Evolutionary conservation across 2,797 vertebrate genomes (phyloP), one percentile per base, ranked within the genome.

Genomic region (Gastrophryne carolinensis): DNA sequence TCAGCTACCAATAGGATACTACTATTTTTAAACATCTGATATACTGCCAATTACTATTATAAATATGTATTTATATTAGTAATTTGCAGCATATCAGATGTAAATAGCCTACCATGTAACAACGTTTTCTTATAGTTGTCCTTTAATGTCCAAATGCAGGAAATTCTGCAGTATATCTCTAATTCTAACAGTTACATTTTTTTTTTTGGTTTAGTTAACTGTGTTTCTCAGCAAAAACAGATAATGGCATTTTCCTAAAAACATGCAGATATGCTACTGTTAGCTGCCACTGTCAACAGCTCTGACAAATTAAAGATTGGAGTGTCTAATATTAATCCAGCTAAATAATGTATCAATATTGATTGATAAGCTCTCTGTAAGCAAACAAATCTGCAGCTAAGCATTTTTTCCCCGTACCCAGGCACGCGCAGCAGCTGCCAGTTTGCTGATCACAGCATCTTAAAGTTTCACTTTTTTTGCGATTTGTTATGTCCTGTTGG

Each of bases 291-390:
- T 26, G 13, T 6, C 6, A 52, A 24, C 54, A 41, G 52, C 34
- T 69, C 39, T 56, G 37, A 37, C 39, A 41, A 27, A 41, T 56
- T 30, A 41, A 54, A 53, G 24, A 19, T 30, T 49, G 13, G 29
- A 69, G n/a, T 44, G 23, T 21, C 5, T 44, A 69, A 57, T 69
- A 56, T 29, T 69, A 69, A 41, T 69, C 50, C 35, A 29, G 8
- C 66, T 69, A 56, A 53, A 69, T 69, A 69, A 69, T 57, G 52
- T 56, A 41, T 41, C 23, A 56, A n/a, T 69, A 69, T 69, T 21
- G 52, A 69, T 69, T 54, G 3, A n/a, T 19, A 37, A 26, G 17
- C 24, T 68, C 23, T 50, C 9, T 54, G 27, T 56, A 69, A 44
- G 66, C 34, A 68, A 68, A 44, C 66, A 69, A 56, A 57, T 24